A percentile compares a stretch with the other conserved stretches of the same genome.
Evolutionary conservation across 2,888 invertebrate genomes (phyloP).

Genomic region (Amphipoea oculea): DNA sequence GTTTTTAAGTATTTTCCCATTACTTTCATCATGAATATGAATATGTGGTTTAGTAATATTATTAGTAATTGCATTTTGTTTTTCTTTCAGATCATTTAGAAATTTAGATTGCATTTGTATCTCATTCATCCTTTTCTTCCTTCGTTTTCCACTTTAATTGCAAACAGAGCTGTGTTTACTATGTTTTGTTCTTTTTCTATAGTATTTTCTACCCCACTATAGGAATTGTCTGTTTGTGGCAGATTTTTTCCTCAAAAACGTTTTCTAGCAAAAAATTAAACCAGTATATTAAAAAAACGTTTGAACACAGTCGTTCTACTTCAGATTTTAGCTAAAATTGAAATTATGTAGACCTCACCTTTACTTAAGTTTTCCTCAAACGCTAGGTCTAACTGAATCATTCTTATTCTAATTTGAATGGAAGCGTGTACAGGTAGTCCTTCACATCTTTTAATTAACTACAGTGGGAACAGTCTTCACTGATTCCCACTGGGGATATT

Average conservation of each 20-base stretch:
- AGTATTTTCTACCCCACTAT: neutral
- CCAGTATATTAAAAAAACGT: neutral
- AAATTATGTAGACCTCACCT: neutral
- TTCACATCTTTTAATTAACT: conserved; percentile 78
- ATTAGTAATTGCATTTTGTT: conserved; percentile 1
- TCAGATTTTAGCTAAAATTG: neutral
- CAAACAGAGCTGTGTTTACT: neutral
- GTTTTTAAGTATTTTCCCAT: conserved; percentile 38
- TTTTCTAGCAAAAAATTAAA: neutral
- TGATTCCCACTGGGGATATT: conserved; percentile 65
- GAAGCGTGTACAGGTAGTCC: conserved; percentile 58
- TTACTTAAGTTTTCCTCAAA: neutral
- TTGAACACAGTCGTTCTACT: neutral
- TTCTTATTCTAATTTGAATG: conserved; percentile 60
- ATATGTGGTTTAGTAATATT: neutral
- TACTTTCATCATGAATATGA: conserved; percentile 54
- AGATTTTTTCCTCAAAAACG: neutral
- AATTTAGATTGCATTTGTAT: neutral
- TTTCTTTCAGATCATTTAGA: neutral
- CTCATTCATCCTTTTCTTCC: neutral
- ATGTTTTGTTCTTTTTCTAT: neutral
- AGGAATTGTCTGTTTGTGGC: neutral
- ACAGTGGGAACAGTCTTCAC: conserved; percentile 66
- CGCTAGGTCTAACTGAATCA: conserved; percentile 13
- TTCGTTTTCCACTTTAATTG: neutral